These are phyloP conservation scores for Aphelenchoides avenae DNA, from an alignment of 1,140 invertebrate genomes.

Conservation along the genomic window DNA sequence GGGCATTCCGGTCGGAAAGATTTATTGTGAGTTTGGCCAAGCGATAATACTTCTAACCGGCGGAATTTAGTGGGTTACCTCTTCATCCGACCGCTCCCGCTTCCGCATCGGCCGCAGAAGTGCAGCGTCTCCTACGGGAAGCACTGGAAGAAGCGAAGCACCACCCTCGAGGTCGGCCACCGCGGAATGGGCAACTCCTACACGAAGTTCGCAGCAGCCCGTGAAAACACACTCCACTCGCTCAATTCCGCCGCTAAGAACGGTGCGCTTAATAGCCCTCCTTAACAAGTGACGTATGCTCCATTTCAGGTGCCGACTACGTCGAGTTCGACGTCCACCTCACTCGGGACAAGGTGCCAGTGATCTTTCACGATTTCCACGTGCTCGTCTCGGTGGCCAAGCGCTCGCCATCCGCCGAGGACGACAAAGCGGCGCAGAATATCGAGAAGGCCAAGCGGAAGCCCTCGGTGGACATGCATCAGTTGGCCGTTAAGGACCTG, in stretches of 20 bases:
- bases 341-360: conserved; percentile 55
- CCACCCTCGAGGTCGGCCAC: conserved; percentile 54
- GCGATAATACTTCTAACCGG: background rate
- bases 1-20: conserved; percentile 53
- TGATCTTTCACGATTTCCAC: conserved; percentile 58
- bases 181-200: conserved; percentile 59
- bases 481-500: conserved; percentile 56
- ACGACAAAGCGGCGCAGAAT: conserved; percentile 11
- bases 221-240: conserved; percentile 57
- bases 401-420: conserved; percentile 23
- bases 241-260: conserved; percentile 54
- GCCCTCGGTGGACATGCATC: conserved; percentile 43
- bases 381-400: conserved; percentile 56
- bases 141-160: conserved; percentile 59
- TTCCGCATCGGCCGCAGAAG: conserved; percentile 19
- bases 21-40: conserved; percentile 27
- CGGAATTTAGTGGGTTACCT: conserved; percentile 33
- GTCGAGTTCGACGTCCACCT: conserved; percentile 59
- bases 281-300: too few relatives aligned
- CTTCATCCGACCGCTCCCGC: conserved; percentile 46
- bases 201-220: conserved; percentile 54
- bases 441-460: conserved; percentile 6
- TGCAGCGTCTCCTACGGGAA: conserved; percentile 50
- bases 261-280: too few relatives aligned
- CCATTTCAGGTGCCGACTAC: conserved; percentile 55